phyloP scores from a whole-genome alignment of 2,797 vertebrate genomes.

The Gadopsis marmoratus region DNA sequence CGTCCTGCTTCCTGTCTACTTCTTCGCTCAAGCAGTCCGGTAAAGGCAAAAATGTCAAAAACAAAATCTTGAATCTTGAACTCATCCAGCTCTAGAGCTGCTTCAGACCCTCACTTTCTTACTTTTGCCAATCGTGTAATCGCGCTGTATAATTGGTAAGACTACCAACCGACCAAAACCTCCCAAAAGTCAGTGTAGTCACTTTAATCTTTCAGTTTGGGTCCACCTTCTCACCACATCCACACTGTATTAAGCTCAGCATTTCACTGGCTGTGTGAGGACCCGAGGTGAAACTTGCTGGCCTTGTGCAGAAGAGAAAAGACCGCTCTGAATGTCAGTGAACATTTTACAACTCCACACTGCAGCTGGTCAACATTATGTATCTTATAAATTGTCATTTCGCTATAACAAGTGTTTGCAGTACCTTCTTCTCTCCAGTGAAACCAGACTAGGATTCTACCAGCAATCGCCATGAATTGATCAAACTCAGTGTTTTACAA shows the following conservation, averaged over 20 bases:
- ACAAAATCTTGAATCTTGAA: not conserved
- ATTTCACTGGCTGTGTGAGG: not conserved
- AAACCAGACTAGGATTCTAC: not conserved
- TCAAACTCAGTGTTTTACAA: slow-evolving; percentile 2
- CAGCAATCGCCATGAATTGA: not conserved
- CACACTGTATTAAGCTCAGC: not conserved
- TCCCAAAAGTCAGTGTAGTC: not conserved
- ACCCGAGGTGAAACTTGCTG: not conserved
- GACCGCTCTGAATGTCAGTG: not conserved
- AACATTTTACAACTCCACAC: not conserved
- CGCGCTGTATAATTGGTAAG: not conserved
- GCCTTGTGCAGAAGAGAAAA: slow-evolving; percentile 11
- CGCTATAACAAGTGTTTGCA: not conserved
- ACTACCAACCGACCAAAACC: slow-evolving; percentile 5
- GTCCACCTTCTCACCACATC: not conserved
- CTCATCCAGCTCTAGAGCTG: not conserved
- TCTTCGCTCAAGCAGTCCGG: too few relatives aligned
- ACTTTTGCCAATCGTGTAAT: not conserved
- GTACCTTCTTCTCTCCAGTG: not conserved
- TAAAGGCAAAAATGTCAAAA: too few relatives aligned
- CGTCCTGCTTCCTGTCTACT: too few relatives aligned
- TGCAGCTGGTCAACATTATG: slow-evolving; percentile 7
- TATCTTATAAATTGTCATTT: not conserved
- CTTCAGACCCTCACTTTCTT: slow-evolving; percentile 3
- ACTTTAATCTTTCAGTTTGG: not conserved